A percentile compares a stretch with the other conserved stretches of the same genome.
These are phyloP conservation scores for Oncopodura yosiiana DNA, from an alignment of 1,140 invertebrate species.

Conservation along the genomic window DNA sequence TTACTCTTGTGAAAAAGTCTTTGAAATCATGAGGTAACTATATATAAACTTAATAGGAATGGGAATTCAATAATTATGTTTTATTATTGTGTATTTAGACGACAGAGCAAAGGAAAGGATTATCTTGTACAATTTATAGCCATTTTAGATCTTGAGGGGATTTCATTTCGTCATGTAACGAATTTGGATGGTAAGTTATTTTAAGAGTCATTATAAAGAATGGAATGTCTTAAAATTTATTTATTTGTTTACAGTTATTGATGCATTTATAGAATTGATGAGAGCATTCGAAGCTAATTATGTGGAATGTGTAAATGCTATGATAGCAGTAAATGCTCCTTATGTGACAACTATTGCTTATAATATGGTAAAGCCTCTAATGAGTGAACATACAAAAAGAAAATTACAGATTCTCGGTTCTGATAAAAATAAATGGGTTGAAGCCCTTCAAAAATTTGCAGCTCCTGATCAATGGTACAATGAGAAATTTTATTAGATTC, in stretches of 20 bases:
- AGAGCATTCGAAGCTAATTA: constrained; percentile 4
- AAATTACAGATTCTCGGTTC: constrained; percentile 15
- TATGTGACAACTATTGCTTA: neutral
- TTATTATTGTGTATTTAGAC: constrained; percentile 5
- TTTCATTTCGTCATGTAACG: too few relatives aligned
- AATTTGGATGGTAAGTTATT: too few relatives aligned
- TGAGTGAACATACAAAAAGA: constrained; percentile 4
- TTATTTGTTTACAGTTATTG: neutral
- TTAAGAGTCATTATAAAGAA: too few relatives aligned
- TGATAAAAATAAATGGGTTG: constrained; percentile 6
- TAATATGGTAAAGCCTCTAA: constrained; percentile 10
- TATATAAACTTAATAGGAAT: constrained; percentile 7
- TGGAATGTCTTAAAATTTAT: neutral
- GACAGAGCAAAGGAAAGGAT: neutral
- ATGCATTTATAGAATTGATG: constrained; percentile 3
- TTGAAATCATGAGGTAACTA: constrained; percentile 1
- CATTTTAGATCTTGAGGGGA: too few relatives aligned
- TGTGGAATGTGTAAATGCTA: neutral
- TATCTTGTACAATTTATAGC: neutral
- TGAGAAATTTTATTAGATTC: too few relatives aligned
- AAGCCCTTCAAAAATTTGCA: constrained; percentile 1
- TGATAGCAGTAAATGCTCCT: constrained; percentile 1
- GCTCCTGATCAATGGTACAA: too few relatives aligned
- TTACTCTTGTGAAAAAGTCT: constrained; percentile 9
- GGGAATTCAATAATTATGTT: neutral